These are phyloP conservation scores for Chiroxiphia lanceolata DNA, from an alignment of 2,797 vertebrate species.

Conservation along the genomic window DNA sequence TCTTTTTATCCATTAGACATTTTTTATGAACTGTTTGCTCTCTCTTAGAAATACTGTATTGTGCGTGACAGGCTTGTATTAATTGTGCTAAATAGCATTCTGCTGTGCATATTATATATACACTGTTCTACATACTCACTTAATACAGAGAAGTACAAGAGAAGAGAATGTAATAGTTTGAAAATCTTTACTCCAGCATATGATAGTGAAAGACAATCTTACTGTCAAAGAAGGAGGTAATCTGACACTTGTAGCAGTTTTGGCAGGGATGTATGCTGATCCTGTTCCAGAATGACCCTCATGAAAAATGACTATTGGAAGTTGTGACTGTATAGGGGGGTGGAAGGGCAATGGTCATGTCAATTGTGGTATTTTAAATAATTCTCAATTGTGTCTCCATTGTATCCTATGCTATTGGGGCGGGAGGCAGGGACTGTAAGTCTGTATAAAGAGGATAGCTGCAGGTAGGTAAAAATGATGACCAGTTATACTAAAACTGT, in stretches of 20 bases:
- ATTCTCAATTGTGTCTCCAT: constrained; percentile 49
- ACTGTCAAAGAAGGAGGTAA: not conserved
- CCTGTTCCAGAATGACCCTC: not conserved
- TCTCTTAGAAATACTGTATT: not conserved
- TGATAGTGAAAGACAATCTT: not conserved
- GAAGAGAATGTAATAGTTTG: constrained; percentile 6
- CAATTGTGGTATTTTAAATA: constrained; percentile 38
- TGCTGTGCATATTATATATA: not conserved
- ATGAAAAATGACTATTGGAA: not conserved
- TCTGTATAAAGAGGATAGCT: constrained; percentile 60
- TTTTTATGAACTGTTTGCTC: not conserved
- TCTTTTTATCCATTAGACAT: not conserved
- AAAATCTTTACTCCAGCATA: not conserved
- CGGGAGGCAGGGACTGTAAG: constrained; percentile 43
- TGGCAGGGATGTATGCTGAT: not conserved
- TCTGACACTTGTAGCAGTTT: not conserved
- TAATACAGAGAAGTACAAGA: not conserved
- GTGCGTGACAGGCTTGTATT: not conserved
- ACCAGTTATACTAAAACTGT: constrained; percentile 21
- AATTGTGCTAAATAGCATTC: not conserved
- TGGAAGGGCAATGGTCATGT: constrained; percentile 9
- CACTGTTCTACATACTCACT: not conserved
- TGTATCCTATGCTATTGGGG: constrained; percentile 46
- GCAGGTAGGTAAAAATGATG: constrained; percentile 69
- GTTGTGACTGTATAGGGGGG: not conserved